A percentile compares a stretch with the other conserved stretches of the same genome.
Conservation (phyloP, 2,797 vertebrate species). For the Danio jaintianensis region DNA sequence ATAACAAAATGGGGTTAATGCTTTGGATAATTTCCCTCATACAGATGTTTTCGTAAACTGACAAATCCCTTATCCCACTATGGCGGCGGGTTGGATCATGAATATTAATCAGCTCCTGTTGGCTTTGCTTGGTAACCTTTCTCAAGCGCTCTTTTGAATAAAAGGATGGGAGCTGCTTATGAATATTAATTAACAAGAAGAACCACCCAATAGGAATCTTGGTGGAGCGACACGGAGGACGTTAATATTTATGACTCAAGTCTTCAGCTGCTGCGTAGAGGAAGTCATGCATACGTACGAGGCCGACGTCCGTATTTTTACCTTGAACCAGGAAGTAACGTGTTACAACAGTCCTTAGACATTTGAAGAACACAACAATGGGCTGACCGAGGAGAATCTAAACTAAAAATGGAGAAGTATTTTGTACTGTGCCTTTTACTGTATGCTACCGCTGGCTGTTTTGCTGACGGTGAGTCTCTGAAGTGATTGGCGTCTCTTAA, state of each 20-base stretch:
- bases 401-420: conserved; percentile 1
- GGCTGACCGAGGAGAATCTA: neutral
- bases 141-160: conserved; percentile 1
- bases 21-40: neutral
- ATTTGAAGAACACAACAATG: conserved; percentile 15
- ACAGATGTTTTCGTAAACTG: neutral
- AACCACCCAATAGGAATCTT: neutral
- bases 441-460: neutral
- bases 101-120: neutral
- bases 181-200: neutral
- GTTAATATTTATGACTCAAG: conserved; percentile 17
- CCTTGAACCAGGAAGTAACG: conserved; percentile 31
- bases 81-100: neutral
- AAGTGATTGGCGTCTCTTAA: neutral
- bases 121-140: neutral
- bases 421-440: conserved; percentile 26
- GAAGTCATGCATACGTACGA: neutral
- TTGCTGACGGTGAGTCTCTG: conserved; percentile 44
- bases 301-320: neutral
- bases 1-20: neutral
- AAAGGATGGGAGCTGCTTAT: neutral
- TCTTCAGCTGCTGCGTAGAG: neutral
- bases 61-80: neutral
- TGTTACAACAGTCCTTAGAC: neutral
- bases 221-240: neutral